Evolutionary conservation across 2,113 vertebrate genomes (phyloP).

Genomic region (Apaloderma vittatum): DNA sequence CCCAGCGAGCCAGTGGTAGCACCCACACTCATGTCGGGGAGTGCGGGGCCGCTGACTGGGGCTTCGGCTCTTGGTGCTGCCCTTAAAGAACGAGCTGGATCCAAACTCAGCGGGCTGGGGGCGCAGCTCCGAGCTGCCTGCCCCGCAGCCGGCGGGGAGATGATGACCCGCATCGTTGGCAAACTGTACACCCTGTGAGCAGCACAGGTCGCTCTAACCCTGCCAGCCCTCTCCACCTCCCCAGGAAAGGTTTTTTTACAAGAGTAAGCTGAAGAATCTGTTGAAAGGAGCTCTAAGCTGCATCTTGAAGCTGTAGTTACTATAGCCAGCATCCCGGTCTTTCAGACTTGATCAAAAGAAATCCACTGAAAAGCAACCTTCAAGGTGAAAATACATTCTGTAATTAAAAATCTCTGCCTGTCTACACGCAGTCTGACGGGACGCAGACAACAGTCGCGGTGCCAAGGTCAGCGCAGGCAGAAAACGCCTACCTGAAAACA

Average conservation of each 20-base stretch:
- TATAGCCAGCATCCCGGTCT: neutral
- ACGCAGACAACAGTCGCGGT: neutral
- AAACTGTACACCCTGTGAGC: neutral
- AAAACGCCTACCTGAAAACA: neutral
- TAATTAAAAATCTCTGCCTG: neutral
- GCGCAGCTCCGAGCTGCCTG: neutral
- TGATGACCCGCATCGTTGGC: neutral
- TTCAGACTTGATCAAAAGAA: neutral
- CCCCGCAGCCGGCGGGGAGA: neutral
- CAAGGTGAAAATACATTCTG: neutral
- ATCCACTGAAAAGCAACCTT: neutral
- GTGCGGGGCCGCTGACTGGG: neutral
- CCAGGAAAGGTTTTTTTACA: neutral
- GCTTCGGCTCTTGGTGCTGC: neutral
- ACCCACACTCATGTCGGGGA: rapidly evolving
- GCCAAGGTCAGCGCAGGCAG: neutral
- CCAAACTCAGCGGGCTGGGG: rapidly evolving
- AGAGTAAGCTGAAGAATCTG: neutral
- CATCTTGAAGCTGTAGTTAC: neutral
- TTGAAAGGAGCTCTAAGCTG: neutral
- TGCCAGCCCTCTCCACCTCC: neutral
- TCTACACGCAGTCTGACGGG: neutral
- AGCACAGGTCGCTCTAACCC: neutral
- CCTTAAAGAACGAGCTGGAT: neutral
- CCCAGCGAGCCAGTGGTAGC: neutral